phyloP scores from a whole-genome alignment of 2,113 vertebrate species.

The Strigops habroptila region DNA sequence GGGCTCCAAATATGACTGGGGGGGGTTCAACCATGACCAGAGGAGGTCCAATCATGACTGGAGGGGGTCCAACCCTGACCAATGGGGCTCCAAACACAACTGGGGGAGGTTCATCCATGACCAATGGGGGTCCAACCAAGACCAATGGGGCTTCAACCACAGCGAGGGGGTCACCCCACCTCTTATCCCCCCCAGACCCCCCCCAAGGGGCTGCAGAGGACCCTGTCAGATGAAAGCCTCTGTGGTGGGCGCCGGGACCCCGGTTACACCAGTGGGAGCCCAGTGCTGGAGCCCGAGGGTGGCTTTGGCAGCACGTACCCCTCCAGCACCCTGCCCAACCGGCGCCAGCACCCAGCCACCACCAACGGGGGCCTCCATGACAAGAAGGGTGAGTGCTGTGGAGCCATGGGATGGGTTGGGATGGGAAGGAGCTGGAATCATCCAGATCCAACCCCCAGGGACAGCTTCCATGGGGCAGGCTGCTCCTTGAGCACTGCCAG shows the following conservation, averaged over 20 bases:
- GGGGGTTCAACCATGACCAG: no score
- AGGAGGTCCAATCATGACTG: no score
- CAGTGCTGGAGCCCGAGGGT: no score
- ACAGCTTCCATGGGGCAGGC: not conserved
- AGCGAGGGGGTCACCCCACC: not conserved
- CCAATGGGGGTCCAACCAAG: no score
- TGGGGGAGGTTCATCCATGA: no score
- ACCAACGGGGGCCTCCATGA: conserved; percentile 59
- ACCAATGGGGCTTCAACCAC: no score
- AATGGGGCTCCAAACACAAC: no score
- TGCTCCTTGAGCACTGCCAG: not conserved
- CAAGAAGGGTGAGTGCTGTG: conserved; percentile 69
- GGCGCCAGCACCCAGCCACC: conserved; percentile 65
- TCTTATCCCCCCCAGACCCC: not conserved
- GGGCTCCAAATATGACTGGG: no score
- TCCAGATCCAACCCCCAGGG: not conserved
- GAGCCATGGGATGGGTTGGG: not conserved
- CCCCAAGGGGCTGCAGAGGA: conserved; percentile 75
- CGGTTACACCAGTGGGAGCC: not conserved
- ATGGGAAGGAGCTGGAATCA: not conserved
- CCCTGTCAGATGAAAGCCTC: conserved; percentile 89
- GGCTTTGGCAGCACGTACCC: conserved; percentile 29
- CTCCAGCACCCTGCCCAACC: conserved; percentile 59
- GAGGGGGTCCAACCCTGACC: no score
- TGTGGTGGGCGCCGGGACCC: conserved; percentile 74